Conservation (phyloP, 2,113 vertebrate species). For the Redunca redunca region DNA sequence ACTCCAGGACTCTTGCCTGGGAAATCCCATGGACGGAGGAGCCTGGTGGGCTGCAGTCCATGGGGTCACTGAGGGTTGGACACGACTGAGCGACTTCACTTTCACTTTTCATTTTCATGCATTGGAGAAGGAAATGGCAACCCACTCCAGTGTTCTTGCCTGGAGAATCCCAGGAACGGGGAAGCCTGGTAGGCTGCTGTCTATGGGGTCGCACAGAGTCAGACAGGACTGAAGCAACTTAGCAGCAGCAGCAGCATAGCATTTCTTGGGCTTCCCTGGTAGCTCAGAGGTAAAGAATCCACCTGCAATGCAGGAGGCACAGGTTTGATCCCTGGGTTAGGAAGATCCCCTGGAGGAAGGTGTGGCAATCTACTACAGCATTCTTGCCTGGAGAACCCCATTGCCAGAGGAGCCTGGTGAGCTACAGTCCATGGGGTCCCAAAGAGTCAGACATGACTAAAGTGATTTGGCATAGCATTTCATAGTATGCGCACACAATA, state of each 20-base stretch:
- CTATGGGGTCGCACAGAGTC: no score
- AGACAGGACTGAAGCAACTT: no score
- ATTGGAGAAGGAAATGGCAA: no score
- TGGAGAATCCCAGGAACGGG: no score
- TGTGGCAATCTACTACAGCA: neutral
- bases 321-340: neutral
- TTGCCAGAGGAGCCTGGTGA: neutral
- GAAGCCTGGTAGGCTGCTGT: no score
- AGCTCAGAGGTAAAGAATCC: neutral
- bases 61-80: fast-evolving
- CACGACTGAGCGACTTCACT: fast-evolving
- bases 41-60: no score
- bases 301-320: neutral
- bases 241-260: no score
- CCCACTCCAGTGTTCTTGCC: no score
- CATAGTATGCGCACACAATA: neutral
- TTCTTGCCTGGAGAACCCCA: neutral
- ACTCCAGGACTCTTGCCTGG: no score
- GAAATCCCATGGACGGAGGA: no score
- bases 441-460: neutral
- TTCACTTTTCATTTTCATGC: no score
- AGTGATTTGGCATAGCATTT: neutral
- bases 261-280: neutral
- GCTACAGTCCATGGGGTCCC: neutral
- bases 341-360: neutral